Evolutionary conservation across 1,140 invertebrate species (phyloP).

Genomic region (Meloidogyne exigua): DNA sequence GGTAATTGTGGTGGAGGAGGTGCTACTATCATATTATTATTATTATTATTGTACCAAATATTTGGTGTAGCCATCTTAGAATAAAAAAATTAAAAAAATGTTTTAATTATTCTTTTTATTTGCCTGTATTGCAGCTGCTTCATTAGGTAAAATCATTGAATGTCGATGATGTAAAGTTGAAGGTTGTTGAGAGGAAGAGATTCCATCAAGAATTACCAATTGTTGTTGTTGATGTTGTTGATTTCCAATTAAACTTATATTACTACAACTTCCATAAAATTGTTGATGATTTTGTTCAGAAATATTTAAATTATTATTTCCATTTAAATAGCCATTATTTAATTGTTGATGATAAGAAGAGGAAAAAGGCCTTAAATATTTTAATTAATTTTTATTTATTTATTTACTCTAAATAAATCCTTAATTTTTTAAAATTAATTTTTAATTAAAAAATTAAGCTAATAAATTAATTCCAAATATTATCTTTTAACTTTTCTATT

Average conservation of each 20-base stretch:
- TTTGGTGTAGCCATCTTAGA: conserved; percentile 6
- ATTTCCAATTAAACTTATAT: conserved; percentile 16
- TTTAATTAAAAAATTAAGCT: too few species aligned
- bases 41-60: conserved; percentile 7
- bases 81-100: not conserved
- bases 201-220: not conserved
- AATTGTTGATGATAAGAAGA: not conserved
- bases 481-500: not conserved
- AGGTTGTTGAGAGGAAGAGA: not conserved
- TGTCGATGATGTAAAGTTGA: conserved; percentile 5
- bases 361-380: not conserved
- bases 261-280: conserved; percentile 19
- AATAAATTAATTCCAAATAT: not conserved
- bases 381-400: not conserved
- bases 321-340: not conserved
- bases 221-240: conserved; percentile 2
- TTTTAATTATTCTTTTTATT: not conserved
- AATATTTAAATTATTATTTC: not conserved
- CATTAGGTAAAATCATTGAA: conserved; percentile 20
- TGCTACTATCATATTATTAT: not conserved
- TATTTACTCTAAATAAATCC: too few species aligned
- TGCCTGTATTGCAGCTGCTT: not conserved
- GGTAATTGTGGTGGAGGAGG: not conserved
- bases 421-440: too few species aligned
- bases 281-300: conserved; percentile 3